Evolutionary conservation across 2,888 invertebrate genomes (phyloP), one percentile per base, ranked within the genome.

Genomic region (Eristalinus sepulchralis): DNA sequence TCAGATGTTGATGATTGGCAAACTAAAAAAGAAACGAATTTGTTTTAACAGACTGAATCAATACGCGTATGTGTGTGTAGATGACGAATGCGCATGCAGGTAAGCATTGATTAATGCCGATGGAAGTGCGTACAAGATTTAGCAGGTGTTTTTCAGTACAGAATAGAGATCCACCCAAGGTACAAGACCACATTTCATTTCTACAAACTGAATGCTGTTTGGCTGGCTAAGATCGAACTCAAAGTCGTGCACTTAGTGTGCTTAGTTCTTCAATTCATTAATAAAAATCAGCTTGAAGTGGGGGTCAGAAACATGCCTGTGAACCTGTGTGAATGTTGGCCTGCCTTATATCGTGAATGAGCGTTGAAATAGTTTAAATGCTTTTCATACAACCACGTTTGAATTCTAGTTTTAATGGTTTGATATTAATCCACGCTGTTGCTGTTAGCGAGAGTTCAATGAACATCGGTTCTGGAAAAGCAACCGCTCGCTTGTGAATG

Each of bases 41-140:
- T 75, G 70, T 82, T 75, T 60, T 71, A 47, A 60, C 22, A 62
- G 55, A 17, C 17, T 55, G 62, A 39, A 36, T 2, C 36, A 59
- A 36, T 64, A 1, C 13, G 27, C 27, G 2, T 27, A 33, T 68
- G 24, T 78, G 68, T 78, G 71, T 72, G 53, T 22, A 72, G 66
- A 82, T 82, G 82, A 82, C 82, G 82, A 82, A 82, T 85, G 81
- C 77, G 66, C 75, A 85, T 72, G 81, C 77, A 81, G 63, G 47
- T 77, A 78, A 83, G 70, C 82, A 83, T 78, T 83, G 78, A 86
- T 86, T 83, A 83, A 86, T 86, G 78, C 78, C 86, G 75, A 73
- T 86, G 83, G 83, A 86, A 86, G 86, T 86, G 86, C 86, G 86
- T 86, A 71, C 70, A 86, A 86, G 86, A 86, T 78, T 78, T 86